Evolutionary conservation across 1,140 invertebrate species (phyloP).

Genomic region (Cyclargus thomasi): DNA sequence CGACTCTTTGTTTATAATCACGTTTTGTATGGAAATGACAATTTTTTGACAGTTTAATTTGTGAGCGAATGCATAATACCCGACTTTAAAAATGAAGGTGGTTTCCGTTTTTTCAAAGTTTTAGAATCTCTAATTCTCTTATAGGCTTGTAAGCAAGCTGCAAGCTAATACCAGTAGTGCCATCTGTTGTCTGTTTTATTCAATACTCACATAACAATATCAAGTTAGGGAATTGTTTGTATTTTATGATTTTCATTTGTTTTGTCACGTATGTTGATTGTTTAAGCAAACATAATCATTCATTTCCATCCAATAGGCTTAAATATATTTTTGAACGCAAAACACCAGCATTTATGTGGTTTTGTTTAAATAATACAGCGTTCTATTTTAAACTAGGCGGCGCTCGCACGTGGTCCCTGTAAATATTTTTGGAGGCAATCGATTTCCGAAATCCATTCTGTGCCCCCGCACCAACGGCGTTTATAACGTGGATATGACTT

Average conservation of each 20-base stretch:
- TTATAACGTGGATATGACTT: constrained; percentile 41
- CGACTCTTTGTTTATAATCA: too few relatives aligned
- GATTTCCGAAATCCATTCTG: constrained; percentile 74
- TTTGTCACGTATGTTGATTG: too few relatives aligned
- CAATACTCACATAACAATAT: background rate
- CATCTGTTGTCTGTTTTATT: background rate
- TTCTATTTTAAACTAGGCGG: constrained; percentile 20
- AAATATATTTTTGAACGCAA: background rate
- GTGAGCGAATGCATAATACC: too few relatives aligned
- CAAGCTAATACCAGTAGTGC: background rate
- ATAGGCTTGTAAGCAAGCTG: too few relatives aligned
- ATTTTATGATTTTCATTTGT: too few relatives aligned
- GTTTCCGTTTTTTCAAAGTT: too few relatives aligned
- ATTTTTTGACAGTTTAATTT: too few relatives aligned
- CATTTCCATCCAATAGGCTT: background rate
- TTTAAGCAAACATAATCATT: background rate
- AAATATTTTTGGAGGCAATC: constrained; percentile 75
- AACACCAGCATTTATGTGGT: background rate
- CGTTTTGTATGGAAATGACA: too few relatives aligned
- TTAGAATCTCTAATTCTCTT: too few relatives aligned
- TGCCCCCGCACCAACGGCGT: constrained; percentile 46
- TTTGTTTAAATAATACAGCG: constrained; percentile 15
- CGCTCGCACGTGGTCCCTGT: constrained; percentile 60
- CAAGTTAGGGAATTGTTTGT: too few relatives aligned
- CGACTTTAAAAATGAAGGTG: too few relatives aligned